Evolutionary conservation across 1,140 invertebrate species (phyloP).

Genomic region (Drosophila truncata): DNA sequence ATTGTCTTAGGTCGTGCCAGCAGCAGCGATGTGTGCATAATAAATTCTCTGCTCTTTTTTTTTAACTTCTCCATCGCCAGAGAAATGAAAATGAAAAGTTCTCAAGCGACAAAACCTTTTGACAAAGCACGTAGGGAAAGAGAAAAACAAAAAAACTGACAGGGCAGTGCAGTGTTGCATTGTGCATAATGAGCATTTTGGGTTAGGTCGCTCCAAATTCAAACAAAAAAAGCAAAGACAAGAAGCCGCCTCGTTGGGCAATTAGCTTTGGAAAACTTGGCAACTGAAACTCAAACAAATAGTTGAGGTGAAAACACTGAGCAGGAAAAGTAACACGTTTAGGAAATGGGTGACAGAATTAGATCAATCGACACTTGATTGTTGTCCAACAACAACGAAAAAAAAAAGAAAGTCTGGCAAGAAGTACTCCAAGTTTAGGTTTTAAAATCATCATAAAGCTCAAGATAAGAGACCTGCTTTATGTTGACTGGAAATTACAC

Average conservation of each 20-base stretch:
- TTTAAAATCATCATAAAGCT: neutral
- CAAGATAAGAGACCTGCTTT: neutral
- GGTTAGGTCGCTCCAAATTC: slow-evolving; percentile 61
- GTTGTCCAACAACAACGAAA: too few species aligned
- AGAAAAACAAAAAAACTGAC: slow-evolving; percentile 4
- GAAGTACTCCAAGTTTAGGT: neutral
- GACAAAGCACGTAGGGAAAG: slow-evolving; percentile 55
- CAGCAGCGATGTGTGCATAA: slow-evolving; percentile 60
- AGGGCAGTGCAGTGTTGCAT: slow-evolving; percentile 15
- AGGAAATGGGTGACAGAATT: slow-evolving; percentile 34
- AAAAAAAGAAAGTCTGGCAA: neutral
- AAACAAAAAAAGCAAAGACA: slow-evolving; percentile 26
- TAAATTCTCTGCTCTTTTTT: slow-evolving; percentile 33
- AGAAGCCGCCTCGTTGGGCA: slow-evolving; percentile 9
- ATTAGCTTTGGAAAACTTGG: slow-evolving; percentile 17
- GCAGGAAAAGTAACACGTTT: slow-evolving; percentile 18
- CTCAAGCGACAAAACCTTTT: slow-evolving; percentile 67
- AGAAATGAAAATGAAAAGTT: slow-evolving; percentile 78
- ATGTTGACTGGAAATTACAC: slow-evolving; percentile 3
- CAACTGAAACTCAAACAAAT: slow-evolving; percentile 29
- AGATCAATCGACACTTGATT: slow-evolving; percentile 25
- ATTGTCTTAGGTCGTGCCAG: slow-evolving; percentile 81
- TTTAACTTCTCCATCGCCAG: neutral
- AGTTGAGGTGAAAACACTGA: slow-evolving; percentile 51
- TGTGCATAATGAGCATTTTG: slow-evolving; percentile 51